Evolutionary conservation across 2,113 vertebrate species (phyloP), one percentile per base, ranked within the genome.

Genomic region (Anoplopoma fimbria): DNA sequence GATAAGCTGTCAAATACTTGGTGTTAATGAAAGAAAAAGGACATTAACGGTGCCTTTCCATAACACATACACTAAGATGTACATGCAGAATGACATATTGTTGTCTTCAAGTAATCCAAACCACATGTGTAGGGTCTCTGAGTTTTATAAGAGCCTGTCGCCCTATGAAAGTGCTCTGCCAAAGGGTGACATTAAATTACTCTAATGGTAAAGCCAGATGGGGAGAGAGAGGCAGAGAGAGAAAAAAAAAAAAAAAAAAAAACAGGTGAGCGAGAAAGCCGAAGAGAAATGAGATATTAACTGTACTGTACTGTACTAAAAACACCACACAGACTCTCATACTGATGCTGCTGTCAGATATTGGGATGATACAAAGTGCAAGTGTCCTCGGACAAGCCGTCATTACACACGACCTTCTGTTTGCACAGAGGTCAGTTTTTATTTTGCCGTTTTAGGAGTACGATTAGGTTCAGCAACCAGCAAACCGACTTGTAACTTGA

Each of bases 181-280:
- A 94, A 90, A 89, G 87, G 85, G 89, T 92, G 86, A 94, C 92
- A 92, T 88, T 93, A 94, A 88, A 93, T 69, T 78, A 69, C 79
- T 87, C 85, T 95, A 91, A 95, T 92, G 85, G 73, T 80, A 85
- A 92, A 91, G 86, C 87, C 94, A 95, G 92, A 94, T 91, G 90
- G 87, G 67, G 74, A 69, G 74, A 31, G 57, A 83, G 49, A 85
- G 69, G 31, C 31, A 77, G 72, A 40, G 53, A 64, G 15, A 81
- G 45, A 49, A 47, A 47, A 15, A 47, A 47, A 47, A 4, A 6
- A 17, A 47, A 47, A 3, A 65, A 29, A 79, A 34, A 86, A 69
- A 78, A 62, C 6, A 51, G 27, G 27, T 73, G n/a, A 65, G 62
- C 23, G 49, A 73, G 69, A 58, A 34, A 58, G 31, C 17, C 8